Conservation (phyloP, 1,140 invertebrate species). For the Drosophila murphyi region DNA sequence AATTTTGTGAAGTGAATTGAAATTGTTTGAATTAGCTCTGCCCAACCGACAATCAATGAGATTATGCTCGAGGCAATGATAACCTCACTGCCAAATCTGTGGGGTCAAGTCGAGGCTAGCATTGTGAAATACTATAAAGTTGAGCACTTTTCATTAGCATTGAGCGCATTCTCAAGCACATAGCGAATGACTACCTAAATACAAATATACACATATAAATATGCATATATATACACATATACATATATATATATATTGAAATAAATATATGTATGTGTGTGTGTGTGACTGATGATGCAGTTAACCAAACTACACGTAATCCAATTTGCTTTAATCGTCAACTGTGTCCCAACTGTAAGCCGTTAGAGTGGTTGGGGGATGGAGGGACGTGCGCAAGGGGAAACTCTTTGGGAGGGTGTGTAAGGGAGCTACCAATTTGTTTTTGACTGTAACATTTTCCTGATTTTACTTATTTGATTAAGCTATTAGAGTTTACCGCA, state of each 20-base stretch:
- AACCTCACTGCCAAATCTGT: slow-evolving; percentile 27
- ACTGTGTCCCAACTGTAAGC: slow-evolving; percentile 10
- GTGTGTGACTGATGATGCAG: slow-evolving; percentile 27
- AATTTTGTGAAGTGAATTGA: neutral
- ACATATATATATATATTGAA: slow-evolving; percentile 4
- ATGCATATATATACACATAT: neutral
- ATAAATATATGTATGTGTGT: neutral
- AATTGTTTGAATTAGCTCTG: slow-evolving; percentile 16
- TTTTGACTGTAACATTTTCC: slow-evolving; percentile 80
- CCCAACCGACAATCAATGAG: slow-evolving; percentile 18
- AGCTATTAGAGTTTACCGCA: slow-evolving; percentile 57
- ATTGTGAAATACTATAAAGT: neutral
- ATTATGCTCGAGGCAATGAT: slow-evolving; percentile 32
- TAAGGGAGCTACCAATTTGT: slow-evolving; percentile 46
- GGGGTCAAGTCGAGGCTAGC: slow-evolving; percentile 21
- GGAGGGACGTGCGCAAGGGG: neutral
- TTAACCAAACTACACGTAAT: slow-evolving; percentile 73
- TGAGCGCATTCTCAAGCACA: neutral
- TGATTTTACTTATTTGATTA: slow-evolving; percentile 76
- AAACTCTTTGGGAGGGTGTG: slow-evolving; percentile 19
- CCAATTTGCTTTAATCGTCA: slow-evolving; percentile 58
- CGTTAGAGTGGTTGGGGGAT: too few species aligned
- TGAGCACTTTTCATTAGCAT: neutral
- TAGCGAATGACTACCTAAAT: neutral
- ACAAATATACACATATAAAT: neutral